Conservation (phyloP, 1,140 invertebrate genomes). For the Drosophila parabipectinata region DNA sequence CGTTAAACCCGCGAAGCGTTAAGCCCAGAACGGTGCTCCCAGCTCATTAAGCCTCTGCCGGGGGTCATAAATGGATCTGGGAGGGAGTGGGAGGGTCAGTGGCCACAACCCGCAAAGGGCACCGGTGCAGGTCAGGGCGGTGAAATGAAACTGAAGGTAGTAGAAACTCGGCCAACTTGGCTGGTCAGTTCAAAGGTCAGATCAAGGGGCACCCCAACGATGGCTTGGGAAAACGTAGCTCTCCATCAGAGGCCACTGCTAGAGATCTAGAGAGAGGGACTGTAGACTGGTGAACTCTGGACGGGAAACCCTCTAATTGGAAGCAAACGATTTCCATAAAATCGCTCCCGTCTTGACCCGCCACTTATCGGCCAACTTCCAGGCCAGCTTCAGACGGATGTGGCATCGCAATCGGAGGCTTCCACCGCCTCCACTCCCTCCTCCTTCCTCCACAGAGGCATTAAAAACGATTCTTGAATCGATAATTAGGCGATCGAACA, state of each 20-base stretch:
- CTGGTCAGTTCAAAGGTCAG: constrained; percentile 37
- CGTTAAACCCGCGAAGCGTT: constrained; percentile 41
- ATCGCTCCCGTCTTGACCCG: background rate
- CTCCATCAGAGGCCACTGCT: no score
- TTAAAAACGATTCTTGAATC: constrained; percentile 71
- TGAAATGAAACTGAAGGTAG: constrained; percentile 2
- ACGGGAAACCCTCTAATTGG: constrained; percentile 5
- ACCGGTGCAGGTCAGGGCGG: constrained; percentile 51
- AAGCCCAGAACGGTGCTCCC: constrained; percentile 33
- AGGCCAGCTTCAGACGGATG: background rate
- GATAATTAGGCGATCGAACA: constrained; percentile 62
- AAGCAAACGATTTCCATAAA: background rate
- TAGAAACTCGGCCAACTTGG: constrained; percentile 13
- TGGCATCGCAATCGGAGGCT: background rate
- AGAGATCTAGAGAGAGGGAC: no score
- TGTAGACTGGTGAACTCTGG: background rate
- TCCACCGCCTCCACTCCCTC: background rate
- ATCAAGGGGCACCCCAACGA: constrained; percentile 6
- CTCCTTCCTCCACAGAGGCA: background rate
- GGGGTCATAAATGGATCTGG: constrained; percentile 30
- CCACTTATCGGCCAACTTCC: background rate
- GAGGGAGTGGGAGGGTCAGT: background rate
- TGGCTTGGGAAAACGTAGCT: background rate
- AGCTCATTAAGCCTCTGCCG: constrained; percentile 26
- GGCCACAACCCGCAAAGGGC: constrained; percentile 26